Base-by-base conservation (phyloP, 2,888 invertebrate genomes). In the Dione vanillae region DNA sequence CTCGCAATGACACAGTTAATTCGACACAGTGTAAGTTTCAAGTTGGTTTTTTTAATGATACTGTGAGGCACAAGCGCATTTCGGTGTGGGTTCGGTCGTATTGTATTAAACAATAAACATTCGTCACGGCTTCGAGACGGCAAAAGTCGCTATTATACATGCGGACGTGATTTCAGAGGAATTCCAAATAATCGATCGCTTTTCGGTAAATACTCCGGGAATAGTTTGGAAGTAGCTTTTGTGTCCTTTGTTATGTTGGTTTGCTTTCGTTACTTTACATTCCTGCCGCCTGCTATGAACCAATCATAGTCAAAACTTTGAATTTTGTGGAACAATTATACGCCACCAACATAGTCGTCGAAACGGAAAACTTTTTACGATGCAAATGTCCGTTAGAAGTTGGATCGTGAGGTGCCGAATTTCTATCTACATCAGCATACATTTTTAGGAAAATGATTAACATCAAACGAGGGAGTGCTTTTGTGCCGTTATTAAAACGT, bases 121-220 rank as follows among this genome's bases (percentile, higher is more conserved):
- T 72, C 65, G 71, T 68, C 71, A 69, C 73, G 72, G 71, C 72
- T 64, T 64, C 71, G 67, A 71, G 68, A 74, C 65, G 68, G 66
- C 69, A 69, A 35, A 43, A 43, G 11, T 65, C 12, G 16, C 66
- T 58, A 49, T 69, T 62, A 66, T 47, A 52, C 69, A 52, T 61
- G 51, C 62, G 66, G 41, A 41, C 54, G 43, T 66, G 56, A 47
- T 70, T 58, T 71, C 69, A 56, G 43, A 64, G 56, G 70, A 72
- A 75, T 72, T 75, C 69, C 59, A 67, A 62, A 73, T 74, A 73
- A 76, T 74, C 74, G 72, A 71, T 72, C 65, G 61, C 52, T 68
- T 70, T 74, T 52, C 67, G 71, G 3, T 58, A 62, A 68, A 67
- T 69, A 62, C 51, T 52, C 47, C 40, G 59, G 70, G 58, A 67